Percentiles rank a stretch among this genome's conserved stretches.
These are phyloP conservation scores for Chondrilla cf. caribensis DNA, from an alignment of 37 sponge, comb jelly and placozoan species.

Conservation along the genomic window DNA sequence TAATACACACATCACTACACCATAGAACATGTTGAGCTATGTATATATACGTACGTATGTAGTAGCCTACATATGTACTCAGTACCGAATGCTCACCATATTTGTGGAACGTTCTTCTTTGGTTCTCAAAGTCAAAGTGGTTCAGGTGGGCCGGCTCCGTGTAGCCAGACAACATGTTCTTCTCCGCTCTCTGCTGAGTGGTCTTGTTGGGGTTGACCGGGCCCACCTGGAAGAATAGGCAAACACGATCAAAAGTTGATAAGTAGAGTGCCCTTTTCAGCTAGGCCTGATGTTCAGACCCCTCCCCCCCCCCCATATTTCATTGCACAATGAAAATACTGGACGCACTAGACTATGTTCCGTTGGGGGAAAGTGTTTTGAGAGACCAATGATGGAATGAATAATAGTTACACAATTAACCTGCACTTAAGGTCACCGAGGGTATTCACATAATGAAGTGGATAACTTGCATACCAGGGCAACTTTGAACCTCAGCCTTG, in stretches of 20 bases:
- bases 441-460: too few relatives aligned
- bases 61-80: not conserved
- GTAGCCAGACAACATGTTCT: slow-evolving; percentile 87
- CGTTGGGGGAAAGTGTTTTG: too few relatives aligned
- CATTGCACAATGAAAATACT: not conserved
- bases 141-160: slow-evolving; percentile 84
- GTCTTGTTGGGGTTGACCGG: slow-evolving; percentile 92
- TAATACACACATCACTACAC: too few relatives aligned
- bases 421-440: too few relatives aligned
- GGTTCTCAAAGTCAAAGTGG: slow-evolving; percentile 93
- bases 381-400: too few relatives aligned
- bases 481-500: too few relatives aligned
- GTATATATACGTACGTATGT: not conserved
- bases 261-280: too few relatives aligned
- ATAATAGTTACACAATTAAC: too few relatives aligned
- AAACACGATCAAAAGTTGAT: too few relatives aligned
- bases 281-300: too few relatives aligned
- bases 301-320: not conserved
- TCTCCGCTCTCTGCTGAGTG: slow-evolving; percentile 69
- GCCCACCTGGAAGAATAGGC: slow-evolving; percentile 64
- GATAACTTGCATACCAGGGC: too few relatives aligned
- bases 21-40: not conserved
- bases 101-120: slow-evolving; percentile 86
- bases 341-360: too few relatives aligned
- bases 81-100: slow-evolving; percentile 1